A percentile compares a stretch with the other conserved stretches of the same genome.
Evolutionary conservation across 2,888 invertebrate species (phyloP).

Genomic region (Amblyteles armatorius): DNA sequence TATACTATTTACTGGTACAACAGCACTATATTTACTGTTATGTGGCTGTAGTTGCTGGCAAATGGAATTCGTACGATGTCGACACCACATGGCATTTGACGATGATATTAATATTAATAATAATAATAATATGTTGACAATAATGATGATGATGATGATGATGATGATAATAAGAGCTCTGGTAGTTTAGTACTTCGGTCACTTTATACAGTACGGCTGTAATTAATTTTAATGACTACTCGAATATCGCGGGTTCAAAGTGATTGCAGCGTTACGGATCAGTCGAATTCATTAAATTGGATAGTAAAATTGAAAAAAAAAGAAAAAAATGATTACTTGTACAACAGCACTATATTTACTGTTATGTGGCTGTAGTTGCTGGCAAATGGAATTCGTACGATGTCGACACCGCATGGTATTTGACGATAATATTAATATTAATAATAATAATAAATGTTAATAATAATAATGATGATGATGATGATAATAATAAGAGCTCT

Average conservation of each 20-base stretch:
- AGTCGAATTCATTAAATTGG: not conserved
- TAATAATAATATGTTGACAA: not conserved
- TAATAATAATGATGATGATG: not conserved
- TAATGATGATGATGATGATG: not conserved
- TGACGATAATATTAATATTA: too few relatives aligned
- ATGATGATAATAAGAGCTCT: constrained; percentile 39
- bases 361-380: constrained; percentile 46
- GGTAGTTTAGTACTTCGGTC: constrained; percentile 32
- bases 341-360: constrained; percentile 26
- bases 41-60: constrained; percentile 43
- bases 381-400: constrained; percentile 54
- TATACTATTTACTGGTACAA: constrained; percentile 32
- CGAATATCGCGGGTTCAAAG: not conserved
- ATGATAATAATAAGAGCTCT: constrained; percentile 47
- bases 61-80: constrained; percentile 58
- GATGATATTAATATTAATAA: constrained; percentile 43
- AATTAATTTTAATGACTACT: constrained; percentile 8
- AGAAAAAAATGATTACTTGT: constrained; percentile 16
- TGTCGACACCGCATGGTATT: constrained; percentile 55
- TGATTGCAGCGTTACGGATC: not conserved
- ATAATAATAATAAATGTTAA: too few relatives aligned
- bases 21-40: constrained; percentile 26
- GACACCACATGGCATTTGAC: constrained; percentile 51
- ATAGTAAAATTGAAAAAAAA: not conserved
- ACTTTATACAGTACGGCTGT: not conserved